Base-by-base conservation (phyloP, 2,797 vertebrate species). In the Antrozous pallidus region DNA sequence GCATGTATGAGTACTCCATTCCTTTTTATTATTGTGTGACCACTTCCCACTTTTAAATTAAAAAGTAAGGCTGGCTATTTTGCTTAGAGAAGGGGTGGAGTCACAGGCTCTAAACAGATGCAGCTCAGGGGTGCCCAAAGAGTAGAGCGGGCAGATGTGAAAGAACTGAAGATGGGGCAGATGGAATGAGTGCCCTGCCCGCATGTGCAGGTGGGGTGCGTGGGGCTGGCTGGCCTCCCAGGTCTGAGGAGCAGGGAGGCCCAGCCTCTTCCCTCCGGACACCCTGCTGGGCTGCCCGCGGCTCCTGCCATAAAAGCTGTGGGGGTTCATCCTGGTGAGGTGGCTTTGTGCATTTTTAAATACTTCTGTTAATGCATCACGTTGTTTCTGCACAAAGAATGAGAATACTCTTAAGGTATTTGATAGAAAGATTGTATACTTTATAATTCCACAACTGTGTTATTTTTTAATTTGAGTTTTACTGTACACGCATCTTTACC, bases 121-220 rank as follows among this genome's bases (percentile, higher is more conserved):
- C n/a, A 6, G 38, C 63, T 38, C 36, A 14, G 26, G 0, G 11
- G 16, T 8, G 31, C 40, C 56, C 47, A 3, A 18, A 58, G 20
- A 61, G 36, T 20, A 13, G 51, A 31, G 20, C 33, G 67, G 80
- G n/a, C 49, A 42, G 33, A 47, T 74, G 85, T 42, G 75, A 38
- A 24, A 24, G 75, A 26, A 6, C 33, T 5, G 3, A 5, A 20
- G 9, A 1, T 4, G 0, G 36, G 33, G 69, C 42, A 33, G 77
- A 63, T 40, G 67, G 75, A 54, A 40, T 2, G 10, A 12, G 11
- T 8, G 8, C 22, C 5, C 56, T 22, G 45, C 40, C 18, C 5
- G 8, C 1, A 33, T 13, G 18, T 10, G 69, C 74, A 16, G 36
- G 33, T 0, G 2, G 8, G 12, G 31, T 14, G 0, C 0, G 8